Conservation (phyloP, 1,140 invertebrate genomes). For the Spodoptera frugiperda region DNA sequence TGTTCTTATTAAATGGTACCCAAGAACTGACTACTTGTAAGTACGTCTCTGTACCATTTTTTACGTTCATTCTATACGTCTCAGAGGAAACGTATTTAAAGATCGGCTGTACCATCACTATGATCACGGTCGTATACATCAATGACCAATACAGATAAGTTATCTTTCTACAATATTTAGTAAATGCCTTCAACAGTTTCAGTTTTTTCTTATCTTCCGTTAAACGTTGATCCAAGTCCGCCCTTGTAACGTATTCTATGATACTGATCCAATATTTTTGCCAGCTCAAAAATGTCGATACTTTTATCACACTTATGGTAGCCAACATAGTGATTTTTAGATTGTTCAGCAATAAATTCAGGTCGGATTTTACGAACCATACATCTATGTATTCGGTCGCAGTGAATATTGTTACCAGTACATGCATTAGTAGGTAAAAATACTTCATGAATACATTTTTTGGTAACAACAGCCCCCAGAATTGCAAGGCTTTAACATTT, state of each 20-base stretch:
- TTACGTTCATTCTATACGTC: constrained; percentile 67
- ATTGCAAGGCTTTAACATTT: constrained; percentile 70
- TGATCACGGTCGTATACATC: constrained; percentile 74
- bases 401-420: constrained; percentile 68
- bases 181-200: constrained; percentile 62
- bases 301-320: constrained; percentile 72
- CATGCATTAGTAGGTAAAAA: constrained; percentile 72
- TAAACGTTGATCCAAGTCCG: constrained; percentile 64
- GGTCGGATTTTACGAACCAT: constrained; percentile 73
- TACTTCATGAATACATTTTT: constrained; percentile 57
- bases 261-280: constrained; percentile 72
- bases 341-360: constrained; percentile 72
- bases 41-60: constrained; percentile 63
- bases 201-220: constrained; percentile 53
- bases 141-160: constrained; percentile 73
- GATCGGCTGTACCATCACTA: constrained; percentile 71
- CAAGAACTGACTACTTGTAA: constrained; percentile 67
- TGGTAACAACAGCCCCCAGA: constrained; percentile 78
- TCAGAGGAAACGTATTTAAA: constrained; percentile 65
- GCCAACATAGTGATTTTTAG: constrained; percentile 77
- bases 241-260: constrained; percentile 71
- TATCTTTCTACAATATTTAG: constrained; percentile 73
- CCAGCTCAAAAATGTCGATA: constrained; percentile 69
- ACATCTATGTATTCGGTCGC: constrained; percentile 73
- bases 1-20: constrained; percentile 68